A percentile compares a stretch with the other conserved stretches of the same genome.
These are phyloP conservation scores for Rousettus madagascariensis DNA, from an alignment of 2,797 vertebrate species.

Conservation along the genomic window DNA sequence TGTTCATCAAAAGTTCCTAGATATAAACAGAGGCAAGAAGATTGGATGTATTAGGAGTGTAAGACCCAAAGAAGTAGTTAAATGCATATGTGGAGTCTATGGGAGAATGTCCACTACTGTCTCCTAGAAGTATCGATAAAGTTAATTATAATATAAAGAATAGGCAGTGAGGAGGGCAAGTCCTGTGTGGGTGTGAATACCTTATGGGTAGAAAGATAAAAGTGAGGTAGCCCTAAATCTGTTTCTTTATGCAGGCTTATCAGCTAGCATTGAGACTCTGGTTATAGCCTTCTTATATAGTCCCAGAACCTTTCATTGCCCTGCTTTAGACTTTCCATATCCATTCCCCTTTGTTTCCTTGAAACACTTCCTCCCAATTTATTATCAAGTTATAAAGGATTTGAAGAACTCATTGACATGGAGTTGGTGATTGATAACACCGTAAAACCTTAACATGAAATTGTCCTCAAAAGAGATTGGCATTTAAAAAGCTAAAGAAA, in stretches of 20 bases:
- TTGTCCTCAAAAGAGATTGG: neutral
- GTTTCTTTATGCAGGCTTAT: neutral
- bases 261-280: neutral
- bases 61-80: neutral
- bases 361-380: neutral
- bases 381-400: neutral
- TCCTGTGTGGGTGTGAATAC: neutral
- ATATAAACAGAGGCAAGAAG: neutral
- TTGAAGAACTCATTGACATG: neutral
- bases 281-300: neutral
- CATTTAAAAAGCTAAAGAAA: neutral
- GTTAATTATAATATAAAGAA: neutral
- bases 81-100: neutral
- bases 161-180: neutral
- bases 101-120: neutral
- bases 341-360: neutral
- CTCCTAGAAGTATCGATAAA: neutral
- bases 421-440: neutral
- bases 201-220: neutral
- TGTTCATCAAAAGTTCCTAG: neutral
- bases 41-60: neutral
- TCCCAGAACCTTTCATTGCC: neutral
- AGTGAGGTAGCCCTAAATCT: neutral
- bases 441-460: neutral
- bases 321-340: neutral